phyloP scores from a whole-genome alignment of 2,113 vertebrate genomes.

The Rutilus rutilus region DNA sequence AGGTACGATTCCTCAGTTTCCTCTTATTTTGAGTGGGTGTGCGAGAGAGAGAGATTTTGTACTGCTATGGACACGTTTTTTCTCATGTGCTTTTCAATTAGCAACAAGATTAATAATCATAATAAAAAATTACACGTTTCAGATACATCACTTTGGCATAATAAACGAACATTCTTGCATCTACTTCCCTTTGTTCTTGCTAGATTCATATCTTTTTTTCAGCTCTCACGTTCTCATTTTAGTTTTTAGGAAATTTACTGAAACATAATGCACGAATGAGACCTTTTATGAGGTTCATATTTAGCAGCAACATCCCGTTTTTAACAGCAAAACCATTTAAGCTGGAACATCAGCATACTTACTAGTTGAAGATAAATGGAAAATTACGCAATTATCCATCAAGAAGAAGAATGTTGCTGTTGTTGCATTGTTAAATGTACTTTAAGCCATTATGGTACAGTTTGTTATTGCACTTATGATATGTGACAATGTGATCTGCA shows the following conservation, averaged over 20 bases:
- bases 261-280: neutral
- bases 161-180: neutral
- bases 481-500: neutral
- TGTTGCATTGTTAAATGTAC: neutral
- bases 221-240: neutral
- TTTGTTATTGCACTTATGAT: slow-evolving; percentile 6
- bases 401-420: neutral
- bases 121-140: slow-evolving; percentile 16
- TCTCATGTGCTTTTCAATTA: neutral
- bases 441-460: slow-evolving; percentile 6
- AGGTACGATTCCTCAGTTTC: slow-evolving; percentile 71
- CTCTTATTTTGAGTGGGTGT: slow-evolving; percentile 28
- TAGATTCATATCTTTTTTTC: neutral
- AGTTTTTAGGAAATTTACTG: neutral
- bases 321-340: neutral
- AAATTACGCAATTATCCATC: neutral
- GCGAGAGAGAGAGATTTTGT: neutral
- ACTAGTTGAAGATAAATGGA: neutral
- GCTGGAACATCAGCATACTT: neutral
- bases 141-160: neutral
- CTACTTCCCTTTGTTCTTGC: neutral
- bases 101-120: neutral
- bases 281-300: neutral
- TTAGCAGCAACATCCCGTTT: neutral
- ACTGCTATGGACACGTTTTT: neutral